These are phyloP conservation scores for Mystacides longicornis DNA, from an alignment of 2,888 invertebrate species.

Conservation along the genomic window DNA sequence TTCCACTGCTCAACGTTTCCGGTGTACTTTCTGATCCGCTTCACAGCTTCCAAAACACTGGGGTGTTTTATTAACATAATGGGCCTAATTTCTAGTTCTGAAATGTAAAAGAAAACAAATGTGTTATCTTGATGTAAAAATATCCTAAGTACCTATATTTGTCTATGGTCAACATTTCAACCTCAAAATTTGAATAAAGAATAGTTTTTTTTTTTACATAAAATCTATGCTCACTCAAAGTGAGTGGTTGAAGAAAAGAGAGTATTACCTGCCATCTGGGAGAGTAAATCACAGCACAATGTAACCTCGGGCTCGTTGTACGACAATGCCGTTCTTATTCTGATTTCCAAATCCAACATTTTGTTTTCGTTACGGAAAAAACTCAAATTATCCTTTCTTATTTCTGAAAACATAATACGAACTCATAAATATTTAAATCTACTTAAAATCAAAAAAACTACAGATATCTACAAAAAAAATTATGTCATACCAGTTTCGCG, in stretches of 20 bases:
- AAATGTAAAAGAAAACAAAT: constrained; percentile 29
- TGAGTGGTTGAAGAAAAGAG: too few relatives aligned
- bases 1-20: constrained; percentile 74
- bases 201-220: too few relatives aligned
- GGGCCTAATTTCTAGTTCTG: constrained; percentile 55
- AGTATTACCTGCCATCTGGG: constrained; percentile 50
- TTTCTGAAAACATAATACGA: constrained; percentile 34
- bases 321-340: constrained; percentile 59
- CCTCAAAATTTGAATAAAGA: too few relatives aligned
- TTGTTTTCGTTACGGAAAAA: constrained; percentile 59
- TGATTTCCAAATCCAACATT: constrained; percentile 56
- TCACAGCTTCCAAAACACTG: constrained; percentile 68
- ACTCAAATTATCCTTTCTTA: constrained; percentile 50
- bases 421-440: too few relatives aligned
- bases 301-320: constrained; percentile 65
- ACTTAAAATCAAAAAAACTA: too few relatives aligned
- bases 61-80: constrained; percentile 78
- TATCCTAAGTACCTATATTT: too few relatives aligned
- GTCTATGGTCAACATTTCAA: too few relatives aligned
- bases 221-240: too few relatives aligned
- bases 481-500: constrained; percentile 40
- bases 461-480: background rate
- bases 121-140: too few relatives aligned
- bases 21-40: constrained; percentile 67
- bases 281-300: constrained; percentile 60